Evolutionary conservation across 2,113 vertebrate species (phyloP).

Genomic region (Egretta garzetta): DNA sequence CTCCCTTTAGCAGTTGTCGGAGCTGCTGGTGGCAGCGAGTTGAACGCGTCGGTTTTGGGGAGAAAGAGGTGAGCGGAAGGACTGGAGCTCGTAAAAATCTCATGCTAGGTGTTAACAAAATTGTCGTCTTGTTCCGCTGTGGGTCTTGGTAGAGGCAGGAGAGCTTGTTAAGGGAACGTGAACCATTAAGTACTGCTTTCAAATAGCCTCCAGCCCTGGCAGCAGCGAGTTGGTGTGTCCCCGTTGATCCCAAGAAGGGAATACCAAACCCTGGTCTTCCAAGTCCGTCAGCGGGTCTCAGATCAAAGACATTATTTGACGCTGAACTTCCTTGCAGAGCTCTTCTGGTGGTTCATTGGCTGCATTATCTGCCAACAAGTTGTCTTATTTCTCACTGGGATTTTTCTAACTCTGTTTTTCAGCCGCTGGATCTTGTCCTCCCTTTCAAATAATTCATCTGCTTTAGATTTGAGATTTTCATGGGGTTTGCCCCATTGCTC

Average conservation of each 20-base stretch:
- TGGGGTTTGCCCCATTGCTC: background rate
- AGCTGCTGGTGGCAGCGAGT: background rate
- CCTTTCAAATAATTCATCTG: background rate
- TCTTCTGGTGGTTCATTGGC: background rate
- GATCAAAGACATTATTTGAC: background rate
- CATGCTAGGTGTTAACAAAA: rapidly evolving
- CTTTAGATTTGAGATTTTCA: background rate
- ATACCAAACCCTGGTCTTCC: rapidly evolving
- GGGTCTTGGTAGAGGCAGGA: background rate
- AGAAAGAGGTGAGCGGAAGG: background rate
- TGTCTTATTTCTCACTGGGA: background rate
- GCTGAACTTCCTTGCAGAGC: background rate
- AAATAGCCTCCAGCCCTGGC: rapidly evolving
- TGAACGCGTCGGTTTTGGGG: background rate
- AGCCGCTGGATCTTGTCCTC: background rate
- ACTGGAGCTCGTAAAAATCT: background rate
- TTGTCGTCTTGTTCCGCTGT: rapidly evolving
- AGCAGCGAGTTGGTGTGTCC: rapidly evolving
- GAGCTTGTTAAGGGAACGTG: rapidly evolving
- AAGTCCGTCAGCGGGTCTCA: rapidly evolving
- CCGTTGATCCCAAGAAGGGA: background rate
- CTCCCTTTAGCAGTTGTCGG: rapidly evolving
- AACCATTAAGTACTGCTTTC: too few relatives aligned
- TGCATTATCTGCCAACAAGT: background rate
- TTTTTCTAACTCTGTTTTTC: background rate